These are phyloP conservation scores for Parazoanthus swiftii DNA, from an alignment of 92 coral and sea anemone species.

Conservation along the genomic window DNA sequence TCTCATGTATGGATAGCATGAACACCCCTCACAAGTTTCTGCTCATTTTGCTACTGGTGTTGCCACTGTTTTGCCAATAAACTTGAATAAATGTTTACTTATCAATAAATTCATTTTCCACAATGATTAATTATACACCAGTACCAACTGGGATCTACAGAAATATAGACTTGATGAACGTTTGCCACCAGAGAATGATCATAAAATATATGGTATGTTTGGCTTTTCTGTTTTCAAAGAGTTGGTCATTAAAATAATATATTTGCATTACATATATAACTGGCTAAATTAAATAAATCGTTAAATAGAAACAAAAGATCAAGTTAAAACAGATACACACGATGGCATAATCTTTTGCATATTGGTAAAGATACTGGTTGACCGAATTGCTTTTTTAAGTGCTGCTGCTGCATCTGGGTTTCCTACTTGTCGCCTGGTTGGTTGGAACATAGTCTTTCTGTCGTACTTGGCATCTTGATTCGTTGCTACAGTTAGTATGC, in stretches of 20 bases:
- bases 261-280: too few species aligned
- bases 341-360: constrained; percentile 49
- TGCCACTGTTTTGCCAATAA: too few species aligned
- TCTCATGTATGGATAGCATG: background rate
- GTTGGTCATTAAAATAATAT: background rate
- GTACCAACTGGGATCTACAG: too few species aligned
- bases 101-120: too few species aligned
- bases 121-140: too few species aligned
- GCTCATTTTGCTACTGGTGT: background rate
- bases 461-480: constrained; percentile 41
- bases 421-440: constrained; percentile 43
- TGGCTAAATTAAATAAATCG: background rate
- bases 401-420: constrained; percentile 48
- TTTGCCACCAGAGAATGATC: too few species aligned
- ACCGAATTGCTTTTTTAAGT: constrained; percentile 35
- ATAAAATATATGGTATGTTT: too few species aligned
- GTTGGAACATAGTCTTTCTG: constrained; percentile 43
- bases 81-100: too few species aligned
- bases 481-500: constrained; percentile 41
- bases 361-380: constrained; percentile 45
- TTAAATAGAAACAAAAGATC: background rate
- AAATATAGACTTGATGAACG: too few species aligned
- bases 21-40: background rate
- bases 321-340: constrained; percentile 15
- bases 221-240: background rate